Conservation (phyloP, 92 coral and sea anemone species). For the Pocillopora meandrina region DNA sequence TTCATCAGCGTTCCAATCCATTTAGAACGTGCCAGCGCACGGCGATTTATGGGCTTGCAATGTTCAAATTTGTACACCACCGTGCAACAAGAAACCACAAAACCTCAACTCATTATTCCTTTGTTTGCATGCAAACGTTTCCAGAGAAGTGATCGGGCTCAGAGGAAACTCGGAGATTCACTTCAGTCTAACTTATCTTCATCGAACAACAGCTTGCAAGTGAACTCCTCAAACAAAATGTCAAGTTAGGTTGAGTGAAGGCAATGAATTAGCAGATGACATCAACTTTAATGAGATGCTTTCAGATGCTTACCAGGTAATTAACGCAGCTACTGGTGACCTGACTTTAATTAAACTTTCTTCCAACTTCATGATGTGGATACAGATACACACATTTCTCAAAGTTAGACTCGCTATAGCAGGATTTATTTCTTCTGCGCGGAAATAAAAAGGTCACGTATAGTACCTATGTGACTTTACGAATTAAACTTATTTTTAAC, state of each 20-base stretch:
- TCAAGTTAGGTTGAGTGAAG: not conserved
- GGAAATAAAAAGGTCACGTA: too few species aligned
- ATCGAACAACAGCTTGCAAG: constrained; percentile 6
- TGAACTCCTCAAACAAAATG: constrained; percentile 35
- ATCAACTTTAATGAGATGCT: not conserved
- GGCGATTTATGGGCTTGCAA: not conserved
- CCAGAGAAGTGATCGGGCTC: constrained; percentile 3
- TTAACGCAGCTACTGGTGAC: not conserved
- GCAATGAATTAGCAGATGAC: constrained; percentile 21
- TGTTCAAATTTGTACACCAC: not conserved
- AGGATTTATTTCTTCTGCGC: too few species aligned
- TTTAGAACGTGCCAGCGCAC: not conserved
- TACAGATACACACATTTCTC: not conserved
- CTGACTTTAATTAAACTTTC: not conserved
- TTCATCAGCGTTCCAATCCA: constrained; percentile 52
- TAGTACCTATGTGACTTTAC: too few species aligned
- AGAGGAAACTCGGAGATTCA: constrained; percentile 18
- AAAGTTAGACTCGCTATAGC: not conserved
- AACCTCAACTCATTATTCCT: constrained; percentile 29
- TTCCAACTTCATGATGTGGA: not conserved
- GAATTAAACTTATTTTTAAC: too few species aligned
- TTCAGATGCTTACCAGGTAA: constrained; percentile 4
- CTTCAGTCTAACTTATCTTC: not conserved
- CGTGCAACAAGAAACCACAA: constrained; percentile 16
- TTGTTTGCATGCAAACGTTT: constrained; percentile 43